Evolutionary conservation across 1,140 invertebrate species (phyloP).

Genomic region (Calephelis nemesis): DNA sequence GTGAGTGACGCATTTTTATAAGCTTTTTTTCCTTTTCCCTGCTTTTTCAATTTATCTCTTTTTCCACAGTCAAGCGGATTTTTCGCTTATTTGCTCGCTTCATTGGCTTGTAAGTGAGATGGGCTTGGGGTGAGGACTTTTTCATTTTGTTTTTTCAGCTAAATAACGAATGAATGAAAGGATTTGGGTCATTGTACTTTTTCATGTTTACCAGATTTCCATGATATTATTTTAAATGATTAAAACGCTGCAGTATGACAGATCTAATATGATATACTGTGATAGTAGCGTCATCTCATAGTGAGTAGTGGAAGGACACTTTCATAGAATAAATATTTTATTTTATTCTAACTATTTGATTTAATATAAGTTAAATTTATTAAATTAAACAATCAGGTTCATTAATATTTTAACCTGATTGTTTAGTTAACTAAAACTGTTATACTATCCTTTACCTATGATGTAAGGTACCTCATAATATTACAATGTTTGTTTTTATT

Average conservation of each 20-base stretch:
- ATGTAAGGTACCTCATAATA: too few relatives aligned
- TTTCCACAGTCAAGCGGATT: conserved; percentile 72
- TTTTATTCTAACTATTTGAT: background rate
- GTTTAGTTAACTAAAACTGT: too few relatives aligned
- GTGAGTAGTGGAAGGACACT: background rate
- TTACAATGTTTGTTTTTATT: too few relatives aligned
- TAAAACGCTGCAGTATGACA: background rate
- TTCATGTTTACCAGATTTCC: conserved; percentile 25
- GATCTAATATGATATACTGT: conserved; percentile 30
- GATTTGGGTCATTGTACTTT: conserved; percentile 54
- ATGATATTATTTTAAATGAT: background rate
- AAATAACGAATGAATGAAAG: conserved; percentile 51
- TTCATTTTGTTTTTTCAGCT: conserved; percentile 57
- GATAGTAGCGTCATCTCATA: conserved; percentile 9
- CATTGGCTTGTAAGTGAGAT: conserved; percentile 76
- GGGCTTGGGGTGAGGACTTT: conserved; percentile 50
- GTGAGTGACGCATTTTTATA: conserved; percentile 59
- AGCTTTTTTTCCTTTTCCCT: conserved; percentile 45
- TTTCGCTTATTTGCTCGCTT: conserved; percentile 77
- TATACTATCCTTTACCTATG: too few relatives aligned
- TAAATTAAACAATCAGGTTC: too few relatives aligned
- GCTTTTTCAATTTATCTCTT: conserved; percentile 70
- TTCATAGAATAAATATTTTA: background rate
- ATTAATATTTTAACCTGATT: too few relatives aligned
- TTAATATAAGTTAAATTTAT: too few relatives aligned